Percentiles rank a stretch among this genome's conserved stretches.
Evolutionary conservation across 2,888 invertebrate species (phyloP).

Genomic region (Shargacucullia verbasci): DNA sequence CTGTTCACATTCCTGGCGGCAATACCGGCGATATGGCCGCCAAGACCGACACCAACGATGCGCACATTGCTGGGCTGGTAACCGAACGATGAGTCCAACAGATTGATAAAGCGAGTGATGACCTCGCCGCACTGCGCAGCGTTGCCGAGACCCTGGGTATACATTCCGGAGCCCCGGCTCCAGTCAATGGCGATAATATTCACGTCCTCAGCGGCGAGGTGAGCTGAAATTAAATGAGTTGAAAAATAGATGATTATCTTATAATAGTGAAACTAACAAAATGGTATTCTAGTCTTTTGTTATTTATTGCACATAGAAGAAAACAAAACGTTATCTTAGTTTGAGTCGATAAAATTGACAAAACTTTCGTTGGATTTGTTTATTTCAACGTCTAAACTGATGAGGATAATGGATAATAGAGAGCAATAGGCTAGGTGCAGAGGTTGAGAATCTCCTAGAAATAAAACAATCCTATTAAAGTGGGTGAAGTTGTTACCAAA

Average conservation of each 20-base stretch:
- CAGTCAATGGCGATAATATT: constrained; percentile 84
- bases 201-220: constrained; percentile 69
- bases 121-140: constrained; percentile 72
- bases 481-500: too few species aligned
- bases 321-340: too few species aligned
- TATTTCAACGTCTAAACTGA: too few species aligned
- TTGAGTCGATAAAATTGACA: too few species aligned
- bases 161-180: constrained; percentile 69
- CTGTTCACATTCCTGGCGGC: constrained; percentile 70
- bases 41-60: constrained; percentile 78
- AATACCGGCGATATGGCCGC: constrained; percentile 84
- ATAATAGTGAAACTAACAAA: neutral
- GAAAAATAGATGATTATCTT: too few species aligned
- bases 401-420: too few species aligned
- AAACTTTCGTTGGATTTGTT: too few species aligned
- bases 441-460: too few species aligned
- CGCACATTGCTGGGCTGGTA: constrained; percentile 68
- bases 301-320: too few species aligned
- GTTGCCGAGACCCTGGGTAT: constrained; percentile 75
- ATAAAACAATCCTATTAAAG: too few species aligned
- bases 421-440: too few species aligned
- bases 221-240: constrained; percentile 64
- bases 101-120: constrained; percentile 78
- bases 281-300: too few species aligned
- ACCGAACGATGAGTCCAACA: constrained; percentile 69